Base-by-base conservation (phyloP, 2,797 vertebrate species). In the Anguilla marmorata region DNA sequence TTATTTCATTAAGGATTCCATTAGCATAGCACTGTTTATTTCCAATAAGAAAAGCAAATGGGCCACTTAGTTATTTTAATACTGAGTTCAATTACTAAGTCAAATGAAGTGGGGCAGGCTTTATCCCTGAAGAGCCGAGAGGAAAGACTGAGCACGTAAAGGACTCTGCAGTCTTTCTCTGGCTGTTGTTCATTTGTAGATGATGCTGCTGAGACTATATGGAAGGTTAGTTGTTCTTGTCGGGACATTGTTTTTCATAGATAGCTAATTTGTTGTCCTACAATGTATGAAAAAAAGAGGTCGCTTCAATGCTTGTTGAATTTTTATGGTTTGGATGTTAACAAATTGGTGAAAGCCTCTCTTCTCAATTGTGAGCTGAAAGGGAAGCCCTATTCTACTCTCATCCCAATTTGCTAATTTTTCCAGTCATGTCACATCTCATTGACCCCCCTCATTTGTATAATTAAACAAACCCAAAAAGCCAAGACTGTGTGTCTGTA, bases 31-130 rank as follows among this genome's bases (percentile, higher is more conserved):
- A 16, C 27, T 72, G 69, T 72, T 33, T 72, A 27, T 72, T 72
- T 12, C 69, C 12, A 33, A 30, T 72, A 72, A 72, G 74, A 41
- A 21, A 14, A 2, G 74, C 5, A 79, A 79, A 79, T 79, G 37
- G 74, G 74, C 74, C 21, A 16, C 74, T 19, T 79, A 21, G 45
- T 79, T 79, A 79, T 79, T 79, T 79, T 37, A 79, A 79, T 16
- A 79, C 33, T 41, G 74, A 79, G 33, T 79, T 79, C 2, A 79
- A 79, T 41, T 79, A 7, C 33, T 19, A 79, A 41, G 16, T 79
- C 19, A 79, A 79, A 76, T 69, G 24, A 45, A 41, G 7, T 79
- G 33, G 45, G 33, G 74, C 74, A 6, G 33, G 74, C 74, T 79
- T 79, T 79, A 37, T 21, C 33, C 74, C 74, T 41, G 74, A 79